Evolutionary conservation across 1,140 invertebrate species (phyloP), one percentile per base, ranked within the genome.

Genomic region (Dreissena rostriformis): DNA sequence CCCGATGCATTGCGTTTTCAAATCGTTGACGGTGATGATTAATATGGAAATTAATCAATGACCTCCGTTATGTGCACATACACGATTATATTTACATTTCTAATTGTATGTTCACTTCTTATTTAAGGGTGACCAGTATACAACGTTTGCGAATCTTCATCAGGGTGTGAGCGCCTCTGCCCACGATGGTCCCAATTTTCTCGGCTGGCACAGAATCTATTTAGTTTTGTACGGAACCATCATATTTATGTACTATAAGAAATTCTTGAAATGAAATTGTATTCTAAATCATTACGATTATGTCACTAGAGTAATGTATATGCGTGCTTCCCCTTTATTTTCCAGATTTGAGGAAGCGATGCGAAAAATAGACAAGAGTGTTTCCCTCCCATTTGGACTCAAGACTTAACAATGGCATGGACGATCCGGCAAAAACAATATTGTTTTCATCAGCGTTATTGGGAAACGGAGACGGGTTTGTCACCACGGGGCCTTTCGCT

Each of bases 331-430:
- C 1, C 24, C 17, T 68, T 68, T 39, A 39, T 39, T 39, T 39
- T 39, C 26, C 55, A 90, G 88, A 71, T 87, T 83, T 67, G 89
- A 90, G 53, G 83, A 84, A 14, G 89, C 89, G 28, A 77, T 90
- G 15, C 76, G 82, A 8, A 77, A 84, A 24, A 81, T 82, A 17
- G 82, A 84, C 28, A 81, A 81, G 2, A 61, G 67, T 12, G 61
- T 93, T 12, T 90, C 91, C 11, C 74, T 94, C 19, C 93, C 93
- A 12, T 93, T 94, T 92, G 92, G 92, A 94, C 76, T 87, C 86
- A 19, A 90, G 90, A 0, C 61, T 93, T 52, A 93, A 93, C 82
- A 77, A 76, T 14, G 87, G 89, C 71, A 81, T 94, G 24, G 87
- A 86, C 0, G 86, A 93, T 84, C 84, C 88, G 17, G 86, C 87